Percentiles rank a stretch among this genome's conserved stretches.
Conservation (phyloP, 2,797 vertebrate species). For the Diglossa cyanea region DNA sequence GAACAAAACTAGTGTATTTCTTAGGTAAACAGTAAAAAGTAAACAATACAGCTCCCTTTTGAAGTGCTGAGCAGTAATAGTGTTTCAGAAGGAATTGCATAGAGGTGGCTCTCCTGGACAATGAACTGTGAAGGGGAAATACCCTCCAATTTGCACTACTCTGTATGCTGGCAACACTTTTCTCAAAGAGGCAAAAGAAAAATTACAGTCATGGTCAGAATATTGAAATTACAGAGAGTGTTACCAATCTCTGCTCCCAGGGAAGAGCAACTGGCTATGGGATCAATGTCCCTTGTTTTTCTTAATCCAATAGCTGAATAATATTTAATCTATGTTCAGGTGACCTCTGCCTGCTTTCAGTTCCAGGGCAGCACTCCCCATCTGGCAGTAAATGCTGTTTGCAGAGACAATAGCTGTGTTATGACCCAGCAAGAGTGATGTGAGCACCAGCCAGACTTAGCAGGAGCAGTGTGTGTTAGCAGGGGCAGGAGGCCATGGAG, state of each 20-base stretch:
- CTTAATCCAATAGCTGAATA: not conserved
- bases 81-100: not conserved
- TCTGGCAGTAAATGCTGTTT: not conserved
- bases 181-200: not conserved
- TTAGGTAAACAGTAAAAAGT: not conserved
- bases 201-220: not conserved
- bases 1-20: not conserved
- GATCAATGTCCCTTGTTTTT: not conserved
- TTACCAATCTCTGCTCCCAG: not conserved
- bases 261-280: not conserved
- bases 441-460: not conserved
- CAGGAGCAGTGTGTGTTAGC: not conserved
- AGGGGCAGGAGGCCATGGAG: not conserved
- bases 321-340: not conserved
- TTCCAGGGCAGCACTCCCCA: not conserved
- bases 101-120: not conserved
- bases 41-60: not conserved
- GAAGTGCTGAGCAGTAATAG: not conserved
- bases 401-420: not conserved
- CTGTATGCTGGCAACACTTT: not conserved
- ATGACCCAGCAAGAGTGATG: rapidly evolving
- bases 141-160: not conserved
- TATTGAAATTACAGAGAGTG: not conserved
- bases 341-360: not conserved
- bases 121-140: not conserved